These are phyloP conservation scores for Lophochroa leadbeateri DNA, from an alignment of 2,113 vertebrate species.

Conservation along the genomic window DNA sequence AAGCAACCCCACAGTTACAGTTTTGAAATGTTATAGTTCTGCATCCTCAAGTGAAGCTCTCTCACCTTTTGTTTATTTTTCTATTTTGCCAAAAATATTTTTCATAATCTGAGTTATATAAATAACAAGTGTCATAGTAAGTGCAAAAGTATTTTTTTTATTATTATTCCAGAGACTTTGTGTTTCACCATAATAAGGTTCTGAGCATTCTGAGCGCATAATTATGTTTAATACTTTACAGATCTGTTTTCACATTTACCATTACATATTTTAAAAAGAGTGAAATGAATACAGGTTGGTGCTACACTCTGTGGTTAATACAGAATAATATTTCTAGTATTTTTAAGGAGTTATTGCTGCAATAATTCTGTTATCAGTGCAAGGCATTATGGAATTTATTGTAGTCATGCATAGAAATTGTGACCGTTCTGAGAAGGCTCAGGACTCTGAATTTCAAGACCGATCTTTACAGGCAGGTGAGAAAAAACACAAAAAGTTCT, in stretches of 20 bases:
- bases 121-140: not conserved
- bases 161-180: not conserved
- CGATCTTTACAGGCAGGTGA: not conserved
- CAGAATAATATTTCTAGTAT: not conserved
- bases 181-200: not conserved
- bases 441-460: not conserved
- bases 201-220: not conserved
- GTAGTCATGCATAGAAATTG: not conserved
- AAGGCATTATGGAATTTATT: not conserved
- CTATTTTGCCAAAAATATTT: not conserved
- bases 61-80: not conserved
- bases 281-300: not conserved
- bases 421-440: not conserved
- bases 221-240: not conserved
- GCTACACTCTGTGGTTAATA: not conserved
- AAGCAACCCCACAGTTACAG: rapidly evolving
- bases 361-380: not conserved
- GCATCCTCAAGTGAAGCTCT: rapidly evolving
- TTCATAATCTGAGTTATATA: not conserved
- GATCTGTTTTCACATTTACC: not conserved
- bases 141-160: not conserved
- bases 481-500: not conserved
- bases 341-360: not conserved
- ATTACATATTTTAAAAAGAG: not conserved
- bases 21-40: not conserved